These are phyloP conservation scores for Stenodema calcarata DNA, from an alignment of 2,888 invertebrate species.

Conservation along the genomic window DNA sequence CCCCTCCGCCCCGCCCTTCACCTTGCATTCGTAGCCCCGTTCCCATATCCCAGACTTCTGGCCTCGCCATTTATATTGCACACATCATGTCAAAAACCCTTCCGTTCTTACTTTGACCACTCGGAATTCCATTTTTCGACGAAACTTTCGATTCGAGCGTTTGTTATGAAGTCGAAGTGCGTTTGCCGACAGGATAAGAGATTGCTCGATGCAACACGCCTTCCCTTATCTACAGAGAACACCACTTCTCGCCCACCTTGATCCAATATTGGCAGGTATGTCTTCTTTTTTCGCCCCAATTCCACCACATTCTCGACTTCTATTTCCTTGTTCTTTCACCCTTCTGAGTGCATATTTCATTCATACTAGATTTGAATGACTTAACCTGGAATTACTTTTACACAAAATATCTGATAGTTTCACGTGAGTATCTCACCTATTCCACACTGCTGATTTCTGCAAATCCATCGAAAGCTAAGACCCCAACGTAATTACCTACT, in stretches of 20 bases:
- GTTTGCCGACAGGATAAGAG: neutral
- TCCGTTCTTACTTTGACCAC: neutral
- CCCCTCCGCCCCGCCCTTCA: neutral
- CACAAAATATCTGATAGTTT: too few relatives aligned
- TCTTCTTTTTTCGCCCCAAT: neutral
- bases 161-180: neutral
- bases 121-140: neutral
- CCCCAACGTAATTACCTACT: neutral
- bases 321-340: too few relatives aligned
- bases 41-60: neutral
- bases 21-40: neutral
- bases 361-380: too few relatives aligned
- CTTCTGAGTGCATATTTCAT: too few relatives aligned
- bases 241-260: neutral
- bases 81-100: neutral
- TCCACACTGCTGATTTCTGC: neutral
- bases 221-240: neutral
- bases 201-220: neutral
- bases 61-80: neutral
- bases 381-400: too few relatives aligned
- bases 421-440: too few relatives aligned
- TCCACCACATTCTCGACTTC: too few relatives aligned
- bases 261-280: neutral
- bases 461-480: neutral
- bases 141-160: neutral